Percentiles rank a stretch among this genome's conserved stretches.
Conservation (phyloP, 2,113 vertebrate genomes). For the Festucalex cinctus region DNA sequence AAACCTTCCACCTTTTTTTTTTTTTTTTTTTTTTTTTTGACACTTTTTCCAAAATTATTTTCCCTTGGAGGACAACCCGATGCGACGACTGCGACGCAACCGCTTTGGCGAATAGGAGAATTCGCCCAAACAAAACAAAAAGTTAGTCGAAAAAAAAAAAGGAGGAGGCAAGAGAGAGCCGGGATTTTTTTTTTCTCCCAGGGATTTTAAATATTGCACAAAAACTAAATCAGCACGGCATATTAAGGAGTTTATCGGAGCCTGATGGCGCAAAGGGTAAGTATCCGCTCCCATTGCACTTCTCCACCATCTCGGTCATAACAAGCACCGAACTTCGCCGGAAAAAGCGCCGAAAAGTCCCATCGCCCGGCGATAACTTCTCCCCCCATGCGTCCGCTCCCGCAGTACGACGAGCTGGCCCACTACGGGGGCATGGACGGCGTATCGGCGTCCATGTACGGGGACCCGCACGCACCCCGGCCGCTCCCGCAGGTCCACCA, state of each 20-base stretch:
- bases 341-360: constrained; percentile 16
- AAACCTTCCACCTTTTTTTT: constrained; percentile 42
- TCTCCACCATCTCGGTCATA: constrained; percentile 91
- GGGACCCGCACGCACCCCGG: constrained; percentile 95
- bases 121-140: constrained; percentile 80
- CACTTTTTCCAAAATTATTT: constrained; percentile 57
- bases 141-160: not conserved
- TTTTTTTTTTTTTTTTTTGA: not conserved
- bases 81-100: constrained; percentile 75
- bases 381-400: constrained; percentile 60
- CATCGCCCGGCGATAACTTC: constrained; percentile 46
- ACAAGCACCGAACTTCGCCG: constrained; percentile 11
- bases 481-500: constrained; percentile 98
- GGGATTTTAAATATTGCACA: constrained; percentile 88
- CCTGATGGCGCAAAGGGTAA: constrained; percentile 99
- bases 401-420: constrained; percentile 99
- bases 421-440: constrained; percentile 99
- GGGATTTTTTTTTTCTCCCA: constrained; percentile 67
- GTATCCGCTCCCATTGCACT: constrained; percentile 31
- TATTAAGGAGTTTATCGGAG: constrained; percentile 99
- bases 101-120: constrained; percentile 88
- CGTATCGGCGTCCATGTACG: constrained; percentile 98
- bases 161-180: not conserved
- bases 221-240: constrained; percentile 70
- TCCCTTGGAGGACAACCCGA: constrained; percentile 74